These are phyloP conservation scores for Oreocharis arfaki DNA, from an alignment of 2,113 vertebrate genomes.

Conservation along the genomic window DNA sequence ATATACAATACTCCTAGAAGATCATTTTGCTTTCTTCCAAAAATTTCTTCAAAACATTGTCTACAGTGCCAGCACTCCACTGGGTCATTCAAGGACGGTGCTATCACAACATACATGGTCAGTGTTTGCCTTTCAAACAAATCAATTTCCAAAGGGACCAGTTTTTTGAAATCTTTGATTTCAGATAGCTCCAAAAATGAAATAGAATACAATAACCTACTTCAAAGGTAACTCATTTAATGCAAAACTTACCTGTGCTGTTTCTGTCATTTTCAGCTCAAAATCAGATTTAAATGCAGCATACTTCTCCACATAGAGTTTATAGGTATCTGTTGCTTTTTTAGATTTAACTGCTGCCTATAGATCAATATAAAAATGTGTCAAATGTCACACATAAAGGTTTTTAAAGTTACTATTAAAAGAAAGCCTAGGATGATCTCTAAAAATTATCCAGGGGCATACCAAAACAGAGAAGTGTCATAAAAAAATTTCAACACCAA, in stretches of 20 bases:
- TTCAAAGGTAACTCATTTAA: background rate
- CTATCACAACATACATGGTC: rapidly evolving
- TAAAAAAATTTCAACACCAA: background rate
- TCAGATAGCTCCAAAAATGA: background rate
- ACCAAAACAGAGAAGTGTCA: background rate
- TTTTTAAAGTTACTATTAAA: background rate
- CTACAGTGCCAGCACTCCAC: background rate
- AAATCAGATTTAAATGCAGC: slow-evolving; percentile 91
- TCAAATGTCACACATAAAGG: background rate
- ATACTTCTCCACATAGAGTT: slow-evolving; percentile 92
- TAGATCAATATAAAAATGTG: slow-evolving; percentile 4
- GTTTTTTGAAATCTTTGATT: background rate
- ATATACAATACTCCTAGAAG: background rate
- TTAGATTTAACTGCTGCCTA: slow-evolving; percentile 93
- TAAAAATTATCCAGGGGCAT: background rate
- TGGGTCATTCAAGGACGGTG: background rate
- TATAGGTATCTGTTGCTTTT: slow-evolving; percentile 96
- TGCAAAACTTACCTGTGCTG: slow-evolving; percentile 83
- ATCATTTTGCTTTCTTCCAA: background rate
- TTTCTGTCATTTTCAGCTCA: slow-evolving; percentile 96
- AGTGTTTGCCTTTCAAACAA: background rate
- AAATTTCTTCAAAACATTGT: background rate
- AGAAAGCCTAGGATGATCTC: background rate
- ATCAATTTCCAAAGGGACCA: background rate
- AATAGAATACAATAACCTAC: background rate